These are phyloP conservation scores for Myopa testacea DNA, from an alignment of 2,888 invertebrate species.

Conservation along the genomic window DNA sequence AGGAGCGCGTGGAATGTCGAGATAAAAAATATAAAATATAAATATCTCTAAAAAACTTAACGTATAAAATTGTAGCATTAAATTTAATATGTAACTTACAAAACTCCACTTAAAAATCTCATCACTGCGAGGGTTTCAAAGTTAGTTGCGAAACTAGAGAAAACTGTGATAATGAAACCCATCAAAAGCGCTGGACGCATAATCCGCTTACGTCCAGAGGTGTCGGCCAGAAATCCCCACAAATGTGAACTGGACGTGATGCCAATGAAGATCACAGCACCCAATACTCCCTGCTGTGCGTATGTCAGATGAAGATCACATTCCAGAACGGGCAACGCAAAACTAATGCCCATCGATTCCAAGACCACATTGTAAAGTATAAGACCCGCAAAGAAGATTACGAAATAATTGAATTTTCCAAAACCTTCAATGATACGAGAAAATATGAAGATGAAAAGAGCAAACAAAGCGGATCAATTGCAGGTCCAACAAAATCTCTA, in stretches of 20 bases:
- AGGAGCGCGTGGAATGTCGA: too few relatives aligned
- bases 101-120: conserved; percentile 70
- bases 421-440: conserved; percentile 61
- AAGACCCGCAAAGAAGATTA: conserved; percentile 69
- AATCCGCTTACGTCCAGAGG: conserved; percentile 69
- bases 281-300: conserved; percentile 65
- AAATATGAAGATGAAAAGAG: background rate
- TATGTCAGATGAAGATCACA: conserved; percentile 67
- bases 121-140: conserved; percentile 69
- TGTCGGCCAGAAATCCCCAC: conserved; percentile 72
- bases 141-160: conserved; percentile 69
- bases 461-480: background rate
- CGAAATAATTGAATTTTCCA: conserved; percentile 69
- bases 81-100: conserved; percentile 64
- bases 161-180: conserved; percentile 68
- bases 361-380: conserved; percentile 69
- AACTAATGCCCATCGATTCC: conserved; percentile 69
- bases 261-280: conserved; percentile 65
- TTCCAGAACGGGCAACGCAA: conserved; percentile 70
- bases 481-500: too few relatives aligned
- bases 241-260: conserved; percentile 71
- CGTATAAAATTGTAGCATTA: background rate
- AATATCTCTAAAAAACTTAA: background rate
- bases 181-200: conserved; percentile 68
- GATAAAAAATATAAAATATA: too few relatives aligned